Conservation (phyloP, 2,797 vertebrate species). For the Ataeniobius toweri region DNA sequence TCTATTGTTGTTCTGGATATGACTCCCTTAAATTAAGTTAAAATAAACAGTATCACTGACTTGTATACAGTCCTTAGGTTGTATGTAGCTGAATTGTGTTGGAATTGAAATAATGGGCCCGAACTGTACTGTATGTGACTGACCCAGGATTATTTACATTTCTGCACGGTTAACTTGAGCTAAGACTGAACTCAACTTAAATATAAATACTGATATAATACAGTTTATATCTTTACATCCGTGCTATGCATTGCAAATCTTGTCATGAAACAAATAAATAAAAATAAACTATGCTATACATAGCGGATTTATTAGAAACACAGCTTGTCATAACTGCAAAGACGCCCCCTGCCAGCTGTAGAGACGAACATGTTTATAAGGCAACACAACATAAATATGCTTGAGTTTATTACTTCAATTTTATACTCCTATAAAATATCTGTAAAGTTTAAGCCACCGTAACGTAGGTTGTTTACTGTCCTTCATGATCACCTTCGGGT, state of each 20-base stretch:
- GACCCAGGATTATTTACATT: neutral
- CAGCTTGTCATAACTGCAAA: slow-evolving; percentile 19
- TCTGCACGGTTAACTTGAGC: neutral
- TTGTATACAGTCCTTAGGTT: too few relatives aligned
- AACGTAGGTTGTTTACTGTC: slow-evolving; percentile 38
- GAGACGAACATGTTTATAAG: slow-evolving; percentile 1
- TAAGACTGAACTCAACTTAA: neutral
- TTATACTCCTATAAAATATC: too few relatives aligned
- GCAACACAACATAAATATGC: neutral
- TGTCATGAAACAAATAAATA: neutral
- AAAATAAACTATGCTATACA: slow-evolving; percentile 1
- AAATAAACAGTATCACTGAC: too few relatives aligned
- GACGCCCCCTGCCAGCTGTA: slow-evolving; percentile 27
- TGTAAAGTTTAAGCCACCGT: neutral
- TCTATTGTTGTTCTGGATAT: neutral
- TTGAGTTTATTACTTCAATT: neutral
- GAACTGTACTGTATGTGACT: too few relatives aligned
- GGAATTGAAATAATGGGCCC: too few relatives aligned
- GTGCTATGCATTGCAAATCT: neutral
- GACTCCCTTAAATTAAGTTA: neutral
- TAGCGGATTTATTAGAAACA: neutral
- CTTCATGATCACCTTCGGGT: slow-evolving; percentile 74
- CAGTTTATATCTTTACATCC: neutral
- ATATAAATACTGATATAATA: neutral
- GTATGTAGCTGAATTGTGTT: too few relatives aligned